Percentiles rank a stretch among this genome's conserved stretches.
Evolutionary conservation across 2,113 vertebrate genomes (phyloP).

Genomic region (Toxostoma redivivum): DNA sequence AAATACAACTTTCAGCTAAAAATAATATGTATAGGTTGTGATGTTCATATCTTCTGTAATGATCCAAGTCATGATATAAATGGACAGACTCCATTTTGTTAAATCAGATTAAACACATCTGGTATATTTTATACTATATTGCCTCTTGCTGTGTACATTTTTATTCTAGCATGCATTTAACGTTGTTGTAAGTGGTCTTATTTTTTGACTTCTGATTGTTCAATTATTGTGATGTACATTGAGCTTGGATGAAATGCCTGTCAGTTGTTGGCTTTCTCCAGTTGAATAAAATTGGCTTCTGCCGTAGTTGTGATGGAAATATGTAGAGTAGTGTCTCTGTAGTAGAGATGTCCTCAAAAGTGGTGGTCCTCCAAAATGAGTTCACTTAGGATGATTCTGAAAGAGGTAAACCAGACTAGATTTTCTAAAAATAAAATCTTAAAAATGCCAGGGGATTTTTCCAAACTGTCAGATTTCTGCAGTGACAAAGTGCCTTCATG

Average conservation of each 20-base stretch:
- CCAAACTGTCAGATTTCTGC: not conserved
- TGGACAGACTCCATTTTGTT: not conserved
- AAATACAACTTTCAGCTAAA: not conserved
- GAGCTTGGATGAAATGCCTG: not conserved
- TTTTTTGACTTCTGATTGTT: not conserved
- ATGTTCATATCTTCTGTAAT: not conserved
- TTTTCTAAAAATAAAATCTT: not conserved
- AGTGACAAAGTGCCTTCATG: not conserved
- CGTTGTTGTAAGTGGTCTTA: not conserved
- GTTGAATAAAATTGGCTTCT: not conserved
- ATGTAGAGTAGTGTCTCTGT: fast-evolving
- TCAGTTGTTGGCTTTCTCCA: not conserved
- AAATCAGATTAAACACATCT: not conserved
- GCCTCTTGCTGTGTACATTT: not conserved
- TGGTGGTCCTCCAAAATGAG: not conserved
- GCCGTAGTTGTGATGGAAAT: not conserved
- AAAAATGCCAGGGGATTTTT: not conserved
- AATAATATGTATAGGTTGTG: not conserved
- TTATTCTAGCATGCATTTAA: not conserved
- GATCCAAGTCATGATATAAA: not conserved
- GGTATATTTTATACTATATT: not conserved
- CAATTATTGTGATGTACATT: not conserved
- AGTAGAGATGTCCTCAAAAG: not conserved
- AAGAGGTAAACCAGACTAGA: not conserved
- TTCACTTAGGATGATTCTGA: not conserved